Base-by-base conservation (phyloP, 1,140 invertebrate genomes). In the Sminthurinus signatus region DNA sequence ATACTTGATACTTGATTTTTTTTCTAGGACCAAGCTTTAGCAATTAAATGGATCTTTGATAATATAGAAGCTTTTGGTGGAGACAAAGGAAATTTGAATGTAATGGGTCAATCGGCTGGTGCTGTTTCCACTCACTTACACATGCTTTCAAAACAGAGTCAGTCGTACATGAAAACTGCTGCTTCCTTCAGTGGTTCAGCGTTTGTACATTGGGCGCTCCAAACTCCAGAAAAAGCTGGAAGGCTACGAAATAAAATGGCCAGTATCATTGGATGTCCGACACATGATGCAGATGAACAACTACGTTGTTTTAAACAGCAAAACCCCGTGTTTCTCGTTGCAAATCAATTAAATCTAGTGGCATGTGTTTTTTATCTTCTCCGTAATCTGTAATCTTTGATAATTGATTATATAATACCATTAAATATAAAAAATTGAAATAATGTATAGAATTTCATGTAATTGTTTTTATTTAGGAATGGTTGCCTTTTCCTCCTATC, bases 201-300 rank as follows among this genome's bases (percentile, higher is more conserved):
- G 10, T 68, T 71, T 36, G 57, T 56, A 14, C 52, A 65, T 29
- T 68, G 65, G 65, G 63, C 60, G 15, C 4, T 71, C n/a, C 39
- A 60, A 3, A 58, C 42, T 15, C 59, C 42, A 48, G 31, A 54
- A 32, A 28, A 64, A 36, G 36, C 69, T 2, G 29, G 55, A 31
- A 54, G 50, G 27, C 46, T 56, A n/a, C 61, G 58, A 21, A 48
- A 62, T n/a, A 46, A 36, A 59, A 42, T 68, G 15, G 69, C 69
- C 0, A 54, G 63, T n/a, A 14, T 52, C 5, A 12, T 60, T 14
- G 36, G 42, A 17, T 71, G 69, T 55, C 69, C 65, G 1, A 32
- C 15, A 4, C 25, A 39, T 14, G 46, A 55, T 25, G 50, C 54
- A n/a, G 46, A 31, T 1, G 54, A 51, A 19, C 28, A 68, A 10